phyloP scores from a whole-genome alignment of 2,797 vertebrate species.

The Myotis pilosus region DNA sequence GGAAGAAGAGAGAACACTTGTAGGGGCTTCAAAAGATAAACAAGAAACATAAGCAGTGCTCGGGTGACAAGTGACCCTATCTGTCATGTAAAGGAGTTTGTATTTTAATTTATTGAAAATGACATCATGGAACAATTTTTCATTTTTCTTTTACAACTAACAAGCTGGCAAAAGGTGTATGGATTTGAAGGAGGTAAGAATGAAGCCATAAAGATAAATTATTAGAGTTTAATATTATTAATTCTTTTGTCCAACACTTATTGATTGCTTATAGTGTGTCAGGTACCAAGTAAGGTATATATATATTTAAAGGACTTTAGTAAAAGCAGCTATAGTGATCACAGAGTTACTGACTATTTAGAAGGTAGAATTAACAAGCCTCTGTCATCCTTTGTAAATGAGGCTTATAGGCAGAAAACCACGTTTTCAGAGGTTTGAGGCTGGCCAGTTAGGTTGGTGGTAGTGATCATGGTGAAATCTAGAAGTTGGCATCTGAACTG shows the following conservation, averaged over 20 bases:
- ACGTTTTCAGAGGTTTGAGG: background rate
- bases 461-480: background rate
- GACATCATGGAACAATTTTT: background rate
- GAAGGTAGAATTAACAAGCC: background rate
- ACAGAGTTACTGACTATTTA: background rate
- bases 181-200: background rate
- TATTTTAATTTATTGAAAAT: background rate
- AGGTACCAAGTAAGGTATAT: background rate
- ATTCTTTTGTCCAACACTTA: background rate
- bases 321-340: background rate
- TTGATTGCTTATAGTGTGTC: background rate
- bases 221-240: background rate
- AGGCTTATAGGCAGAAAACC: background rate
- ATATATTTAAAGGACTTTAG: background rate
- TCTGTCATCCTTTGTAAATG: background rate
- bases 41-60: background rate
- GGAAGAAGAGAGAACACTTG: background rate
- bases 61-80: background rate
- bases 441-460: background rate
- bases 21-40: background rate
- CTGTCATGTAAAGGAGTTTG: background rate
- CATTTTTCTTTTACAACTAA: background rate
- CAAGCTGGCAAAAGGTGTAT: background rate
- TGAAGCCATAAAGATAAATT: background rate
- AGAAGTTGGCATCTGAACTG: background rate